Evolutionary conservation across 2,797 vertebrate genomes (phyloP).

Genomic region (Channa striata): DNA sequence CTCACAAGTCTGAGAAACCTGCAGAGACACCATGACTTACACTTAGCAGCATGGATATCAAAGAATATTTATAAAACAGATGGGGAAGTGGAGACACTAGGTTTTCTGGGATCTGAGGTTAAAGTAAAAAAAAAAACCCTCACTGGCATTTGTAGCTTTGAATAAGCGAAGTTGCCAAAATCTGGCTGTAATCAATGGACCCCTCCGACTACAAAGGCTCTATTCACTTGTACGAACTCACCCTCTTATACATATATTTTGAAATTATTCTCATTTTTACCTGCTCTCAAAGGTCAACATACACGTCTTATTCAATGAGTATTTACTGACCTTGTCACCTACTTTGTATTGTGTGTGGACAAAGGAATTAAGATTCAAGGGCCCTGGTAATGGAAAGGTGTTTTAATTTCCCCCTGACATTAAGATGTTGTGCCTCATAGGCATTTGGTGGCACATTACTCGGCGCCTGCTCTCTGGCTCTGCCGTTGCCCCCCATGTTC

Average conservation of each 20-base stretch:
- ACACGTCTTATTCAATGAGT: slow-evolving; percentile 83
- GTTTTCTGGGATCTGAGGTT: slow-evolving; percentile 2
- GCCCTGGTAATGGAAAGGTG: slow-evolving; percentile 93
- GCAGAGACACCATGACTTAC: no score
- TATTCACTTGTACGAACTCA: slow-evolving; percentile 45
- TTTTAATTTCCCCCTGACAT: slow-evolving; percentile 99
- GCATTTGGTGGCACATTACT: slow-evolving; percentile 92
- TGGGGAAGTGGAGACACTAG: not conserved
- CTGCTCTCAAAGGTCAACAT: slow-evolving; percentile 84
- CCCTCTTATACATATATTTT: slow-evolving; percentile 57
- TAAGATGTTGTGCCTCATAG: slow-evolving; percentile 96
- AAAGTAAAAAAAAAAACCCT: not conserved
- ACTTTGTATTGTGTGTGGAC: slow-evolving; percentile 87
- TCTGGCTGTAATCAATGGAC: slow-evolving; percentile 28
- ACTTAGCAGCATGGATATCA: no score
- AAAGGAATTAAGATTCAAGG: slow-evolving; percentile 95
- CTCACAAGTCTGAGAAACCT: not conserved
- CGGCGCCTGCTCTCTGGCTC: slow-evolving; percentile 87
- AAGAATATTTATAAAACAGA: no score
- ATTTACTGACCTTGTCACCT: slow-evolving; percentile 87
- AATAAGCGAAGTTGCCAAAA: slow-evolving; percentile 12
- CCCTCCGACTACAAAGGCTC: slow-evolving; percentile 33
- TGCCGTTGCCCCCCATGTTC: slow-evolving; percentile 92
- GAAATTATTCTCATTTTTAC: slow-evolving; percentile 72
- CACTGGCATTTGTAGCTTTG: slow-evolving; percentile 2